A percentile compares a stretch with the other conserved stretches of the same genome.
These are phyloP conservation scores for Zele albiditarsus DNA, from an alignment of 2,888 invertebrate species.

Conservation along the genomic window DNA sequence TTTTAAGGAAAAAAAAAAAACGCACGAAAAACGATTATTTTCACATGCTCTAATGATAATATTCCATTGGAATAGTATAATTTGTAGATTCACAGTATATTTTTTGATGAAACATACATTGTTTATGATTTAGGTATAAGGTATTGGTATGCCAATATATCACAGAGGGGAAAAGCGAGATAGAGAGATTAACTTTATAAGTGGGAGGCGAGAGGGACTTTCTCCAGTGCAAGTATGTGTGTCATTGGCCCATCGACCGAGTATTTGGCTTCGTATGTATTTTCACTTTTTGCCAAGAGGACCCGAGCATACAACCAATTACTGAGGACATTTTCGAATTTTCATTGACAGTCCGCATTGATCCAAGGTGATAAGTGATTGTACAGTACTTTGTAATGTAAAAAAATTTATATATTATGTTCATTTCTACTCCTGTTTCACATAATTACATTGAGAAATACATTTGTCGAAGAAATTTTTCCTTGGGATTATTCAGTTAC, in stretches of 20 bases:
- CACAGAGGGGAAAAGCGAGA: not conserved
- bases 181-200: not conserved
- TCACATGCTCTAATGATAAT: too few relatives aligned
- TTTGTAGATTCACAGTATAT: too few relatives aligned
- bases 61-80: too few relatives aligned
- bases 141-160: not conserved
- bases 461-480: not conserved
- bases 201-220: constrained; percentile 48
- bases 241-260: constrained; percentile 54
- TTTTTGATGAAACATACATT: too few relatives aligned
- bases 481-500: not conserved
- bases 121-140: not conserved
- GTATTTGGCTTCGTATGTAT: constrained; percentile 46
- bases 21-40: too few relatives aligned
- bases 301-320: not conserved
- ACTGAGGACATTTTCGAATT: constrained; percentile 27
- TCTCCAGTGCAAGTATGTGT: constrained; percentile 67
- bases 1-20: too few relatives aligned
- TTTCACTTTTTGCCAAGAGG: constrained; percentile 47
- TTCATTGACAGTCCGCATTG: not conserved
- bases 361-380: constrained; percentile 21
- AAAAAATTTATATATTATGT: not conserved
- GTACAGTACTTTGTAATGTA: not conserved
- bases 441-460: not conserved
- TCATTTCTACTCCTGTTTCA: not conserved